Evolutionary conservation across 1,140 invertebrate species (phyloP).

Genomic region (Zaprionus ghesquierei): DNA sequence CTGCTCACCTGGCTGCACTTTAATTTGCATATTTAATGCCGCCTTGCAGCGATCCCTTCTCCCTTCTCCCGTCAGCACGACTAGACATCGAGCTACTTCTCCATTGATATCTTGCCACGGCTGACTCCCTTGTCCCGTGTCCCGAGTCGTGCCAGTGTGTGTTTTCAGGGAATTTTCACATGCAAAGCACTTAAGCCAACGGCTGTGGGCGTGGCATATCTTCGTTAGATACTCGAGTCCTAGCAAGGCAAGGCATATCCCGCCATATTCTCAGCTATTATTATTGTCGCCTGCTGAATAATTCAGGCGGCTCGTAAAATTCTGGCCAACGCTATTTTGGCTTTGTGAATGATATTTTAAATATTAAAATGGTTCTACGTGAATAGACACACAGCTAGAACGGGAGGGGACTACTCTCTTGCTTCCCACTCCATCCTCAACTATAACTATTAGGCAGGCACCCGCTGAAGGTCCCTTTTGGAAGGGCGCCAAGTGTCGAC

Average conservation of each 20-base stretch:
- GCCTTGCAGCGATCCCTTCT: slow-evolving; percentile 14
- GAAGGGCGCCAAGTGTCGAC: slow-evolving; percentile 36
- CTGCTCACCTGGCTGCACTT: slow-evolving; percentile 42
- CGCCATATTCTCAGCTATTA: slow-evolving; percentile 25
- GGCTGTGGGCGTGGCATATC: not conserved
- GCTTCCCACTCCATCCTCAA: not conserved
- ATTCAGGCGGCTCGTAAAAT: slow-evolving; percentile 31
- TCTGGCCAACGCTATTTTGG: slow-evolving; percentile 21
- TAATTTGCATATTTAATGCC: slow-evolving; percentile 50
- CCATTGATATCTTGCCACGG: slow-evolving; percentile 1
- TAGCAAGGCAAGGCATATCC: too few relatives aligned
- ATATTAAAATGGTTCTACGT: slow-evolving; percentile 61
- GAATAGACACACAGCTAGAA: slow-evolving; percentile 4
- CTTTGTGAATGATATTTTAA: slow-evolving; percentile 61
- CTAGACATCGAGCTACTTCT: slow-evolving; percentile 3
- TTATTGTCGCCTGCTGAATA: slow-evolving; percentile 46
- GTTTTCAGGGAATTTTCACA: slow-evolving; percentile 38
- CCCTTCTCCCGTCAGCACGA: not conserved
- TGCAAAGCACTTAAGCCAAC: slow-evolving; percentile 38
- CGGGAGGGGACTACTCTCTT: not conserved
- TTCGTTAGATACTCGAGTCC: not conserved
- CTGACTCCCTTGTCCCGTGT: not conserved
- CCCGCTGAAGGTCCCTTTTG: slow-evolving; percentile 36
- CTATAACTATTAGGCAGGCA: slow-evolving; percentile 20
- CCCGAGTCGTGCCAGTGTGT: slow-evolving; percentile 12